phyloP scores from a whole-genome alignment of 53 echinoderm and acorn worm species.

The Mesocentrotus franciscanus region DNA sequence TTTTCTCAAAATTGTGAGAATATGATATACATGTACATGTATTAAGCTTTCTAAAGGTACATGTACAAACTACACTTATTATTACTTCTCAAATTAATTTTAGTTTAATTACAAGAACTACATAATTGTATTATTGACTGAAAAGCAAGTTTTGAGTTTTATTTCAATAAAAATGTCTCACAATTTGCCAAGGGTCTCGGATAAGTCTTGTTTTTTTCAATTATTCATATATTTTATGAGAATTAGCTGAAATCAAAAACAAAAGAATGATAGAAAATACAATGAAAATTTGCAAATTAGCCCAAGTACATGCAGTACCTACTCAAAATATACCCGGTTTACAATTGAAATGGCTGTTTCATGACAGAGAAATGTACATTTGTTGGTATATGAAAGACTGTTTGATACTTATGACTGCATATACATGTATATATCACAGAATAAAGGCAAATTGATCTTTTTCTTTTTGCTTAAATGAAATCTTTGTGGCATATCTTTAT shows the following conservation, averaged over 20 bases:
- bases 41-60: not conserved
- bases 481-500: not conserved
- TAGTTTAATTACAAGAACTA: not conserved
- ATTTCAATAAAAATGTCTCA: not conserved
- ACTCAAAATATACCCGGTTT: not conserved
- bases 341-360: constrained; percentile 25
- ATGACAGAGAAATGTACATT: constrained; percentile 42
- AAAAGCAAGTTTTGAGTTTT: not conserved
- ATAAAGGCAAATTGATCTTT: constrained; percentile 34
- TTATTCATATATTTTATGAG: not conserved
- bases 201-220: not conserved
- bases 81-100: not conserved
- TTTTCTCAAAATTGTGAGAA: not conserved
- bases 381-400: constrained; percentile 25
- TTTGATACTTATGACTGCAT: constrained; percentile 46
- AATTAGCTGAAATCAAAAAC: not conserved
- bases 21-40: not conserved
- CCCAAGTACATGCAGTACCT: not conserved
- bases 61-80: not conserved
- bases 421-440: constrained; percentile 43
- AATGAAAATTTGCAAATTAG: not conserved
- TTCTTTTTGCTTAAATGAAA: constrained; percentile 49
- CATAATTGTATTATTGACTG: not conserved
- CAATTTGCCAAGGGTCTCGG: not conserved
- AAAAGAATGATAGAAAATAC: not conserved